phyloP scores from a whole-genome alignment of 1,140 invertebrate genomes.

The Asobara japonica region DNA sequence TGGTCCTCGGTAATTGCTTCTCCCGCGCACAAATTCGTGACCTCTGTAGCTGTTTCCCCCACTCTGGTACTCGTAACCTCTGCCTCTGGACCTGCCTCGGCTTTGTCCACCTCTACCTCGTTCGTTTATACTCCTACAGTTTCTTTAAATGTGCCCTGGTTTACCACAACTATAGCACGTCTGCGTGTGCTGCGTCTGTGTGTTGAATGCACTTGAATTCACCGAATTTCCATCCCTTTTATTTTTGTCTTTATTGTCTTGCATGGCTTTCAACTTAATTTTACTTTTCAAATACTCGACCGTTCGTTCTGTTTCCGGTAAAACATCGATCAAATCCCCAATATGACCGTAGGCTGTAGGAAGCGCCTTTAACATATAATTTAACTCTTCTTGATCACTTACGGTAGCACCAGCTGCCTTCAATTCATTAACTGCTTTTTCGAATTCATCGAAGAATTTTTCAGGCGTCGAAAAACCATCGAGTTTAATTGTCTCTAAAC shows the following conservation, averaged over 20 bases:
- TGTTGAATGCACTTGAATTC: constrained; percentile 29
- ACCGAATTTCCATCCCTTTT: neutral
- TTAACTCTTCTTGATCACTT: constrained; percentile 45
- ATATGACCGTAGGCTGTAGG: constrained; percentile 45
- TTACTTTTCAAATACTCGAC: constrained; percentile 30
- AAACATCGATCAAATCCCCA: constrained; percentile 43
- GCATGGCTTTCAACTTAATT: constrained; percentile 18
- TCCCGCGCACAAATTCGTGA: neutral
- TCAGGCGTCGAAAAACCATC: constrained; percentile 35
- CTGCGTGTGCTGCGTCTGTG: constrained; percentile 1
- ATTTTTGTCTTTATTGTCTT: neutral
- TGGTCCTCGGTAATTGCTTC: constrained; percentile 21
- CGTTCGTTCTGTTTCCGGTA: constrained; percentile 21
- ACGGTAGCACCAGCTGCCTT: constrained; percentile 43
- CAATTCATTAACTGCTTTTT: constrained; percentile 45
- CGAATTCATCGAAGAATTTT: constrained; percentile 45
- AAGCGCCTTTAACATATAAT: constrained; percentile 51
- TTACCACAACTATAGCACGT: constrained; percentile 28
- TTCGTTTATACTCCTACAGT: neutral
- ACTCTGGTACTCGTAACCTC: constrained; percentile 10
- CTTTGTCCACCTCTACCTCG: neutral
- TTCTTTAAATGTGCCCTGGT: constrained; percentile 22
- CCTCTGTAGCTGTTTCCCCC: neutral
- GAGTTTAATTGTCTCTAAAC: constrained; percentile 41
- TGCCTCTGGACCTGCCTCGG: neutral